Base-by-base conservation (phyloP, 2,113 vertebrate species). In the Triplophysa dalaica region DNA sequence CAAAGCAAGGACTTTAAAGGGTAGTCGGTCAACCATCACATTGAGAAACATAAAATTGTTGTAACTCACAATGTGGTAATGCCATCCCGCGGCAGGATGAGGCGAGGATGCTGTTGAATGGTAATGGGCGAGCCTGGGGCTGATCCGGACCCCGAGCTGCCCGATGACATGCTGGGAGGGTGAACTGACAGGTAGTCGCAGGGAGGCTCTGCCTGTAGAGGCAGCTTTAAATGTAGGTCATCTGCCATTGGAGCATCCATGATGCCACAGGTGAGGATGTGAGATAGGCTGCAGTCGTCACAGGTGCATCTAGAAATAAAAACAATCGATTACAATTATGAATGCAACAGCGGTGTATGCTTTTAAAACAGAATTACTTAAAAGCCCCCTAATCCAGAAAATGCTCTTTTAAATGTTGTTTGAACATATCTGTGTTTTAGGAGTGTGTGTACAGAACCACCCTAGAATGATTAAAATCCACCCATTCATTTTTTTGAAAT, bases 211-310 rank as follows among this genome's bases (percentile, higher is more conserved):
- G 92, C 92, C 4, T 94, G 96, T 8, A 96, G 89, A 0, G 96
- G 95, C 83, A 97, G 91, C 88, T 95, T 97, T 74, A 95, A 90
- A 87, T 97, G 95, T 83, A 96, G 90, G 87, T 98, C 96, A 60
- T 98, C 95, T 0, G 95, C 87, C 45, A 94, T 94, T 1, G 97
- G 94, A n/a, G 98, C 93, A 75, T 99, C 98, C 96, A 98, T 95
- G 89, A 99, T 95, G 81, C 98, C 98, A 80, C 98, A 99, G 0
- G 97, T 99, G 84, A 99, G 92, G 89, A 99, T 99, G 92, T 99
- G 98, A 12, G 97, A 99, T 75, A 99, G 95, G 86, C 98, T 99
- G 89, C 98, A 99, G 94, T 99, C 97, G 22, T 99, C 98, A 78
- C 98, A 99, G 17, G 98, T 97, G 88, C 98, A 99, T 87, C 98